Evolutionary conservation across 2,797 vertebrate genomes (phyloP).

Genomic region (Chelon labrosus): DNA sequence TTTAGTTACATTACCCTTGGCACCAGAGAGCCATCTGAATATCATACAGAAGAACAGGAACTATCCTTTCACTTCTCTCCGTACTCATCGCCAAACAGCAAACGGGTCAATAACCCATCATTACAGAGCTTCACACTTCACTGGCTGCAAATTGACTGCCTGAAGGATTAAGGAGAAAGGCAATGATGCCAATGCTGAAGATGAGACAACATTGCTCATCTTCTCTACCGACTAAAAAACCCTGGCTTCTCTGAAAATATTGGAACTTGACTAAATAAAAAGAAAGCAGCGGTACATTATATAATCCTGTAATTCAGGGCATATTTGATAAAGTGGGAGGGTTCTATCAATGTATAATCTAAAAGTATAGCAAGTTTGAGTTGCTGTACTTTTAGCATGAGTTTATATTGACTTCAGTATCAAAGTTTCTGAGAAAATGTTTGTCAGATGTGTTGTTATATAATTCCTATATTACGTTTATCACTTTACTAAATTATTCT

Average conservation of each 20-base stretch:
- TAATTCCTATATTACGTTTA: background rate
- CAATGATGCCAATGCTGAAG: constrained; percentile 81
- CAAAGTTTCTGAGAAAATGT: background rate
- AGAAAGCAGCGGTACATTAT: constrained; percentile 54
- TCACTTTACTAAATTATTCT: background rate
- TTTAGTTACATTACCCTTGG: constrained; percentile 49
- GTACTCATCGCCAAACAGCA: constrained; percentile 81
- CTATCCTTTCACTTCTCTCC: constrained; percentile 75
- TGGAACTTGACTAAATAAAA: constrained; percentile 43
- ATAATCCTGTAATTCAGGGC: constrained; percentile 71
- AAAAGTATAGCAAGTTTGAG: no score
- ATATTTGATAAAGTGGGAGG: constrained; percentile 53
- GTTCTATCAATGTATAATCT: constrained; percentile 34
- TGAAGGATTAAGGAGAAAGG: constrained; percentile 86
- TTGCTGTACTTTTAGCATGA: constrained; percentile 2
- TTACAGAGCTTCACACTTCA: constrained; percentile 87
- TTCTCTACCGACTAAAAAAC: constrained; percentile 73
- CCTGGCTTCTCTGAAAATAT: constrained; percentile 54
- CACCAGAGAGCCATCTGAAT: constrained; percentile 59
- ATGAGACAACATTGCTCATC: constrained; percentile 85
- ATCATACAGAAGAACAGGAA: constrained; percentile 67
- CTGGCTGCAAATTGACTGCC: constrained; percentile 88
- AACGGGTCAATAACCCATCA: constrained; percentile 90
- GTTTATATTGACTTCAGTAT: constrained; percentile 12
- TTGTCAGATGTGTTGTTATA: background rate